Base-by-base conservation (phyloP, 2,113 vertebrate species). In the Callithrix jacchus region DNA sequence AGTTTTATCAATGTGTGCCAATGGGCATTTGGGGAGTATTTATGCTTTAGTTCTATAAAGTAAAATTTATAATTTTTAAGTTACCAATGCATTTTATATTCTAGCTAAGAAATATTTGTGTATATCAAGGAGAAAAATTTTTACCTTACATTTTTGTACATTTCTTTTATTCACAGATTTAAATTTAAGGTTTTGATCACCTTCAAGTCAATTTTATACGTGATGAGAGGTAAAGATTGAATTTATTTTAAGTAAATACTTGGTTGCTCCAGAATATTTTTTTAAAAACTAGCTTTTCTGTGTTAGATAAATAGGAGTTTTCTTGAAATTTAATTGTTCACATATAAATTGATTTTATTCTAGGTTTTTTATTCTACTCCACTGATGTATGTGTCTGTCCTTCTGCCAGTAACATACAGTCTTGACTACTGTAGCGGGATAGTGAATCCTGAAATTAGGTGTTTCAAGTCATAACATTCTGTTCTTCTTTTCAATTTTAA, bases 321-420 rank as follows among this genome's bases (percentile, higher is more conserved):
- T 54, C 5, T 37, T n/a, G 84, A 37, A 92, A 80, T 16, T 27
- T 37, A 61, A 30, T 25, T 14, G 12, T 10, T 8, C 8, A 30
- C 27, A 35, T 17, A 66, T 13, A 47, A 64, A 5, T 40, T 11
- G 4, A 14, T 77, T 66, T 58, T n/a, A 30, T 45, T 81, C 14
- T n/a, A 73, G 21, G 47, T 14, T 25, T 8, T 47, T 42, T 32
- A 52, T 56, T 74, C 45, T 52, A 14, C 6, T 71, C 2, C 0
- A 8, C 13, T 13, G 18, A 42, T 35, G 7, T 40, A 8, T 20
- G 6, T 14, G 17, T 70, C 23, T 30, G 0, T 32, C 16, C 14
- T 18, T 8, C 14, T 21, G 18, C 7, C 25, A 13, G 10, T 37
- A 35, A 35, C 3, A 32, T 23, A 1, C 5, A n/a, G 1, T 54